Evolutionary conservation across 2,888 invertebrate genomes (phyloP).

Genomic region (Dolichopus griseipennis): DNA sequence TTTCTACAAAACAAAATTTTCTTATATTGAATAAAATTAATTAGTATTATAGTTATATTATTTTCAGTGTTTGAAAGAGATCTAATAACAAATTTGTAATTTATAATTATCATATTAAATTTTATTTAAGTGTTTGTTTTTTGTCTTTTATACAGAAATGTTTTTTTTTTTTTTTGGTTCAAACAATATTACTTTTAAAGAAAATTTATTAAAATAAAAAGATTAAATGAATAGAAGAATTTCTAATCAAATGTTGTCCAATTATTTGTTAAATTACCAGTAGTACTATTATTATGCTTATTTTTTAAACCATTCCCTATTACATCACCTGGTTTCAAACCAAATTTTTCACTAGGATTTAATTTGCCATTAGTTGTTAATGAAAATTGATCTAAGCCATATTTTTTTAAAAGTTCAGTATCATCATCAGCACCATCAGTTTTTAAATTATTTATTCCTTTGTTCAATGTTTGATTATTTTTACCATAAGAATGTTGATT

Average conservation of each 20-base stretch:
- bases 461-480: slow-evolving; percentile 24
- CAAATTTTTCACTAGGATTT: neutral
- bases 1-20: too few species aligned
- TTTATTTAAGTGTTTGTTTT: slow-evolving; percentile 14
- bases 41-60: neutral
- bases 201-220: too few species aligned
- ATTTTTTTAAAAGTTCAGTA: slow-evolving; percentile 40
- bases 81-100: slow-evolving; percentile 18
- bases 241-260: slow-evolving; percentile 41
- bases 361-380: slow-evolving; percentile 28
- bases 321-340: slow-evolving; percentile 16
- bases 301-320: slow-evolving; percentile 19
- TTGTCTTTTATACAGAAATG: slow-evolving; percentile 10
- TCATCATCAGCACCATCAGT: slow-evolving; percentile 34
- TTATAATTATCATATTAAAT: slow-evolving; percentile 16
- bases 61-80: slow-evolving; percentile 14
- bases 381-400: slow-evolving; percentile 42
- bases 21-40: too few species aligned
- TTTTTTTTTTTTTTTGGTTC: neutral
- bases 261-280: slow-evolving; percentile 33
- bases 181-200: slow-evolving; percentile 14
- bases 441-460: slow-evolving; percentile 21
- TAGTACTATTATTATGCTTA: slow-evolving; percentile 19
- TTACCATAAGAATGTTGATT: slow-evolving; percentile 19
- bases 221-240: slow-evolving; percentile 15